These are phyloP conservation scores for Pipra filicauda DNA, from an alignment of 2,113 vertebrate genomes.

Conservation along the genomic window DNA sequence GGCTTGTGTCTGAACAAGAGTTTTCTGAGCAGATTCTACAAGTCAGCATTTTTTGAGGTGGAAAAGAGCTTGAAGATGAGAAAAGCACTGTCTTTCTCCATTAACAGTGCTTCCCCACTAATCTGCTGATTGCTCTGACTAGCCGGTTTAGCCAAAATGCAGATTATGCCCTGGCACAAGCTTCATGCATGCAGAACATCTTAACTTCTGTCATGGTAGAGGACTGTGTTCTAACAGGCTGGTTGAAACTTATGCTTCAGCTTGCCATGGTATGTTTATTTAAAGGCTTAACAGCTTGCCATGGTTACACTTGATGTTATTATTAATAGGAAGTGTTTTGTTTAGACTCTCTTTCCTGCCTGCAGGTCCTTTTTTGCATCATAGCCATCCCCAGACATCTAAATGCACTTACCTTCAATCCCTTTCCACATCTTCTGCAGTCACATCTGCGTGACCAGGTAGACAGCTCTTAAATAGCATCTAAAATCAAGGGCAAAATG, in stretches of 20 bases:
- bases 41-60: conserved; percentile 26
- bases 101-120: not conserved
- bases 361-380: not conserved
- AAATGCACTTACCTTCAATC: not conserved
- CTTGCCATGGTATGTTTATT: conserved; percentile 59
- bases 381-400: not conserved
- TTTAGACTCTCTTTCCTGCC: conserved; percentile 28
- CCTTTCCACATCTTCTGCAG: not conserved
- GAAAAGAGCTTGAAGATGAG: conserved; percentile 13
- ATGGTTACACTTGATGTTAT: conserved; percentile 56
- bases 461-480: not conserved
- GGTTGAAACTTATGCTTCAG: conserved; percentile 55
- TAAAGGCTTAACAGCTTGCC: conserved; percentile 55
- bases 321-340: conserved; percentile 62
- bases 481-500: not conserved
- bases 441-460: accelerated
- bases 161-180: conserved; percentile 20
- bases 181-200: conserved; percentile 2
- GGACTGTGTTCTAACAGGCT: conserved; percentile 65
- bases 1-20: conserved; percentile 19
- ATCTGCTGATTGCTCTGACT: not conserved
- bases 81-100: not conserved
- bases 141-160: not conserved
- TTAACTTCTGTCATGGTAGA: conserved; percentile 55
- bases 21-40: not conserved